Evolutionary conservation across 2,797 vertebrate genomes (phyloP), one percentile per base, ranked within the genome.

Genomic region (Characodon lateralis): DNA sequence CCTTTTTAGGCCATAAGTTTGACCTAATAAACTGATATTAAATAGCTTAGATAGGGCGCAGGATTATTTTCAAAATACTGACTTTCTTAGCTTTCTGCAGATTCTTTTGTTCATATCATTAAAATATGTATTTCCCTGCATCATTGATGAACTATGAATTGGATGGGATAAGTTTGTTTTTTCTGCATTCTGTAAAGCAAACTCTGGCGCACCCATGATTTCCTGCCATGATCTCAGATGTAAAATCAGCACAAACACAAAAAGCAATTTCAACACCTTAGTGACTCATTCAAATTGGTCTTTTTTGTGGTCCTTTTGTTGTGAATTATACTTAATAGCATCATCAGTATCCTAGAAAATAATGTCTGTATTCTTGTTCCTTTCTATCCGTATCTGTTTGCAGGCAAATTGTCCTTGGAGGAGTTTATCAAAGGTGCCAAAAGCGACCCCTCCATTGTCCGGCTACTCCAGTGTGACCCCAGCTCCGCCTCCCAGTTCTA

Each of bases 351-450:
- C 10, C n/a, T 70, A 14, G 41, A 48, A 46, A 70, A 70, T 18
- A 16, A 70, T 18, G 41, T n/a, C 22, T 56, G 55, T 26, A 1
- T 1, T 26, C 46, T 24, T 20, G 24, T 65, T 50, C 10, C 18
- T 35, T 56, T 55, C 3, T 3, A 59, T 48, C 14, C 70, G 7
- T 82, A 50, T 65, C 22, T 39, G 2, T 24, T 1, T 85, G 55
- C 93, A 99, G 98, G 98, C 71, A 99, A 98, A 90, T 89, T 99
- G 59, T 99, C 98, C 24, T 94, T 99, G 95, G 98, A 99, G 91
- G 98, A 99, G 91, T 99, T 99, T 92, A 99, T 99, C 95, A 96
- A 96, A 95, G 98, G 98, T 87, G 98, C 98, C 96, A 99, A 99
- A 95, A 99, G 97, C 18, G 98, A 99, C 94, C 98, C 98, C 1